Conservation (phyloP, 2,797 vertebrate species). For the Gouania willdenowi region DNA sequence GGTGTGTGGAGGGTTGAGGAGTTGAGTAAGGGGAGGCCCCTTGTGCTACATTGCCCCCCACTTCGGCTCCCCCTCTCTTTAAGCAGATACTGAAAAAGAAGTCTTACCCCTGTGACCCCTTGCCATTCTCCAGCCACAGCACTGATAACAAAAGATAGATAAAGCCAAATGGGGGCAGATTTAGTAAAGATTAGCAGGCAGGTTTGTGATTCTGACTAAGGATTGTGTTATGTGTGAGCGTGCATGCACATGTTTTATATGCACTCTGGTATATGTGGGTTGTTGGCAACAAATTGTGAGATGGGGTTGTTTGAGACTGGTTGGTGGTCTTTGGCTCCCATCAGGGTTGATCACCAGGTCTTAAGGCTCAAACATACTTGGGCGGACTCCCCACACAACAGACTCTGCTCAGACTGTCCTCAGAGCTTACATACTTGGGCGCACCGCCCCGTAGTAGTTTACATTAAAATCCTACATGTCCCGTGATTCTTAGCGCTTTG, state of each 20-base stretch:
- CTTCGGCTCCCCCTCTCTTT: conserved; percentile 28
- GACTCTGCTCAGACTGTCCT: no score
- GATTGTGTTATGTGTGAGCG: conserved; percentile 28
- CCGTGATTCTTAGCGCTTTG: no score
- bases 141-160: conserved; percentile 74
- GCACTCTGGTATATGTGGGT: conserved; percentile 17
- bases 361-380: no score
- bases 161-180: conserved; percentile 55
- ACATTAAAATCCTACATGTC: no score
- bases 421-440: no score
- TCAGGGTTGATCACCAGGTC: conserved; percentile 5
- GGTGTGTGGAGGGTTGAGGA: conserved; percentile 38
- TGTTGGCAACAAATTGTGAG: conserved; percentile 19
- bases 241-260: conserved; percentile 27
- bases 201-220: conserved; percentile 52
- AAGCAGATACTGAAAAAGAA: conserved; percentile 66
- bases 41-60: conserved; percentile 32
- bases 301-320: conserved; percentile 13
- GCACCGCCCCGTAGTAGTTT: no score
- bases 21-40: conserved; percentile 54
- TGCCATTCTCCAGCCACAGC: conserved; percentile 41
- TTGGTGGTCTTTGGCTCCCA: conserved; percentile 42
- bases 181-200: conserved; percentile 60
- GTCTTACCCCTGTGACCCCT: conserved; percentile 64
- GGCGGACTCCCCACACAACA: no score